Evolutionary conservation across 2,797 vertebrate species (phyloP), one percentile per base, ranked within the genome.

Genomic region (Syndactyla subalaris): DNA sequence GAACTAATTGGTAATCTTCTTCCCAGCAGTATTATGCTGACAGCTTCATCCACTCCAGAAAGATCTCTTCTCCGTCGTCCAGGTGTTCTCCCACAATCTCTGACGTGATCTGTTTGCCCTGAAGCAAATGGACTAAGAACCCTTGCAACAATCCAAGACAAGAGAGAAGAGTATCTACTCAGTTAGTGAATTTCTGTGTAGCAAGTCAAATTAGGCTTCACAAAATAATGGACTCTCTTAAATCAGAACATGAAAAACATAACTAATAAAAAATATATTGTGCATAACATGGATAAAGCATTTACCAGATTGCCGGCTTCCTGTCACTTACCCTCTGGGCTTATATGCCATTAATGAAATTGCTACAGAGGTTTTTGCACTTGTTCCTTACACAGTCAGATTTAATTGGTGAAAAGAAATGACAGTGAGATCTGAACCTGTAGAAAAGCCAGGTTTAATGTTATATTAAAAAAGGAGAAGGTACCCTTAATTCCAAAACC

Each of bases 361-460:
- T 88, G 67, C 76, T 84, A 1, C 87, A 86, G 76, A 39, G 34
- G 36, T 78, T 94, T 93, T 88, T 55, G 14, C 52, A 75, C 89
- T 95, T 95, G 66, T 52, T 74, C 79, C 54, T 81, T 86, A 73
- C 22, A 84, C 48, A 84, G 82, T 88, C 72, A 88, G 54, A 78
- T 81, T 96, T 96, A 96, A 92, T 91, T 93, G 89, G 70, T 70
- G 82, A 70, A 86, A 92, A 91, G 70, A 91, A 94, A 88, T 57
- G 85, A 86, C 87, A 94, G 65, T 14, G 16, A 87, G 73, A 19
- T 32, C 38, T 65, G 74, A 87, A 87, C 52, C 62, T 57, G 39
- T 9, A 83, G 39, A 84, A 81, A 48, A 89, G 13, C 55, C 80
- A 51, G 43, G 17, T 80, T 88, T 78, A 78, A 68, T 8, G 8